Evolutionary conservation across 2,113 vertebrate genomes (phyloP).

Genomic region (Carassius carassius): DNA sequence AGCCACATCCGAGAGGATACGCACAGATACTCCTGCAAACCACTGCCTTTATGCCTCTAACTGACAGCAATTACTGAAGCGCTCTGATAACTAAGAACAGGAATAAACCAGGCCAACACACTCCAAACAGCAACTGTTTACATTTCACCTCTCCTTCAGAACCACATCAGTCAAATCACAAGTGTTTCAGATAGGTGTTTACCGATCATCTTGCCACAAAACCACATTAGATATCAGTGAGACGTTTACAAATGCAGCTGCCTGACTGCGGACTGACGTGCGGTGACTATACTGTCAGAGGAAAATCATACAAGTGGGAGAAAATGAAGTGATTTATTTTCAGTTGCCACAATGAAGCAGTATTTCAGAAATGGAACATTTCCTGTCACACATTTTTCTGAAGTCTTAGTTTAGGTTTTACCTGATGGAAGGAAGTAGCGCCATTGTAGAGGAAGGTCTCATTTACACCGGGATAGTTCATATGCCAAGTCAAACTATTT

Average conservation of each 20-base stretch:
- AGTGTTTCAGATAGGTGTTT: constrained; percentile 45
- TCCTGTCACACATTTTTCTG: constrained; percentile 47
- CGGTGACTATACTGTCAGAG: constrained; percentile 20
- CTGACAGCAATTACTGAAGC: constrained; percentile 81
- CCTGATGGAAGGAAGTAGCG: not conserved
- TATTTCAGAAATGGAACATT: constrained; percentile 41
- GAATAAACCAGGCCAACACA: constrained; percentile 48
- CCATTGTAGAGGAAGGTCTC: not conserved
- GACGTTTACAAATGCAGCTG: constrained; percentile 40
- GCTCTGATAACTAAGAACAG: constrained; percentile 52
- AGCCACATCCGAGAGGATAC: constrained; percentile 58
- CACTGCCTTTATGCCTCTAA: constrained; percentile 62
- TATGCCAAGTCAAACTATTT: not conserved
- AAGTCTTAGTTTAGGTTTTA: constrained; percentile 7
- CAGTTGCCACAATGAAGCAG: not conserved
- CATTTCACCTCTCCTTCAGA: constrained; percentile 56
- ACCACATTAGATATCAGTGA: constrained; percentile 48
- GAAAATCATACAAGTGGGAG: constrained; percentile 23
- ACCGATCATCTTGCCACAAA: constrained; percentile 47
- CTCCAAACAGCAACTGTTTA: constrained; percentile 68
- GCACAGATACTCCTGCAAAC: constrained; percentile 64
- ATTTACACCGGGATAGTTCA: constrained; percentile 5
- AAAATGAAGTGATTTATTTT: not conserved
- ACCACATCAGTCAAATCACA: constrained; percentile 52
- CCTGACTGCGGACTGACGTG: constrained; percentile 28